Evolutionary conservation across 2,797 vertebrate species (phyloP).

Genomic region (Bryconaethiops microstoma): DNA sequence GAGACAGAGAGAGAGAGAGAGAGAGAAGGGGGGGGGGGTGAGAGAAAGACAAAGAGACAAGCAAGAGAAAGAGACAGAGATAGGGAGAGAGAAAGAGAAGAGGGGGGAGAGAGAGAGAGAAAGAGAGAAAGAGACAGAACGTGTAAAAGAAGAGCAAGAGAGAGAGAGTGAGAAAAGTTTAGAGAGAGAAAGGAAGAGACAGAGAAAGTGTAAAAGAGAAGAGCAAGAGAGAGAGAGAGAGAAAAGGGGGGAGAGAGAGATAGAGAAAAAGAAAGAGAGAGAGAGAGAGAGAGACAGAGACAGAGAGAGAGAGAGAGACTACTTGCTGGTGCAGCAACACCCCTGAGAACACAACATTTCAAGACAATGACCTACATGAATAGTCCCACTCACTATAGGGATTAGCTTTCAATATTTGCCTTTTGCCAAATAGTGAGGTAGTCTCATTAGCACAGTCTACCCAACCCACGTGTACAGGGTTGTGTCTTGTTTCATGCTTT

Average conservation of each 20-base stretch:
- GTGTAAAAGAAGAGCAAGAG: too few relatives aligned
- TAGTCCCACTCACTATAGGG: constrained; percentile 1
- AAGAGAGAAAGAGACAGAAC: too few relatives aligned
- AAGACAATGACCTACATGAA: neutral
- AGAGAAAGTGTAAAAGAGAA: too few relatives aligned
- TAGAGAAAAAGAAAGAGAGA: neutral
- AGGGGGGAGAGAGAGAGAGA: too few relatives aligned
- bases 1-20: too few relatives aligned
- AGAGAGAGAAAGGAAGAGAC: too few relatives aligned
- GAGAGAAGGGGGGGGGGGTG: too few relatives aligned
- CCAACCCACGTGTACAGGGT: neutral
- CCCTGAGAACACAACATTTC: neutral
- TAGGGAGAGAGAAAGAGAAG: neutral
- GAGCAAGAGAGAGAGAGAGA: too few relatives aligned
- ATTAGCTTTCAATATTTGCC: constrained; percentile 17
- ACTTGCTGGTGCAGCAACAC: neutral
- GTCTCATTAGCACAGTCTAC: constrained; percentile 13
- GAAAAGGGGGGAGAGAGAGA: too few relatives aligned
- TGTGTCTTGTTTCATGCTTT: neutral
- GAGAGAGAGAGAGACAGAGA: neutral
- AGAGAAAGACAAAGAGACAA: too few relatives aligned
- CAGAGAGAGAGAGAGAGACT: neutral
- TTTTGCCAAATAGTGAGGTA: constrained; percentile 8
- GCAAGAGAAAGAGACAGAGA: neutral
- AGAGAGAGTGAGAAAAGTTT: too few relatives aligned